Base-by-base conservation (phyloP, 2,888 invertebrate genomes). In the Lampropteryx suffumata region DNA sequence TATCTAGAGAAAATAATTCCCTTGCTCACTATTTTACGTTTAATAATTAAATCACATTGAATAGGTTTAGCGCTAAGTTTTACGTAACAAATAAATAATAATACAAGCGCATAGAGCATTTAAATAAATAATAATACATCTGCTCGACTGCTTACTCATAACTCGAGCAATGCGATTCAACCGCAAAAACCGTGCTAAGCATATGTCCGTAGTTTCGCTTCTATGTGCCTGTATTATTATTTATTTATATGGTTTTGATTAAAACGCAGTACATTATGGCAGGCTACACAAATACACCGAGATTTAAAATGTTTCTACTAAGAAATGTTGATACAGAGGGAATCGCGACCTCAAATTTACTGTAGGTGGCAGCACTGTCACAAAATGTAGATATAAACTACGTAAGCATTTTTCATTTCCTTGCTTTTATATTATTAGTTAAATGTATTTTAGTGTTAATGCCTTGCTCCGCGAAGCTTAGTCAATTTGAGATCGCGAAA, bases 21-120 rank as follows among this genome's bases (percentile, higher is more conserved):
- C 73, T 72, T 69, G 62, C 64, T 77, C 72, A 73, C 75, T 81
- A 79, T 66, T 72, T 67, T 72, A 82, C 67, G 71, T 73, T 76
- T 64, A 61, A 67, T 73, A 70, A 77, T 80, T 52, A 84, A 77
- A 87, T 87, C 86, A 88, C 88, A 87, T 84, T 82, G 69, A 83
- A 77, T 67, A 78, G n/a, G 73, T 76, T 79, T 73, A 71, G 74
- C 71, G 64, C 79, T 79, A 79, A 63, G 56, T 73, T 11, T 44
- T 49, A 52, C 36, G 11, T 32, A 24, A 36, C 17, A 28, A 42
- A 37, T 29, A 37, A 42, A 41, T 33, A 37, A 42, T 12, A 33
- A 51, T 33, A 51, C 30, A 26, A 42, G 33, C 51, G 17, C 12
- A 33, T 37, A 28, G 26, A 40, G n/a, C n/a, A n/a, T n/a, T n/a